Evolutionary conservation across 2,113 vertebrate species (phyloP).

Genomic region (Podarcis cretensis): DNA sequence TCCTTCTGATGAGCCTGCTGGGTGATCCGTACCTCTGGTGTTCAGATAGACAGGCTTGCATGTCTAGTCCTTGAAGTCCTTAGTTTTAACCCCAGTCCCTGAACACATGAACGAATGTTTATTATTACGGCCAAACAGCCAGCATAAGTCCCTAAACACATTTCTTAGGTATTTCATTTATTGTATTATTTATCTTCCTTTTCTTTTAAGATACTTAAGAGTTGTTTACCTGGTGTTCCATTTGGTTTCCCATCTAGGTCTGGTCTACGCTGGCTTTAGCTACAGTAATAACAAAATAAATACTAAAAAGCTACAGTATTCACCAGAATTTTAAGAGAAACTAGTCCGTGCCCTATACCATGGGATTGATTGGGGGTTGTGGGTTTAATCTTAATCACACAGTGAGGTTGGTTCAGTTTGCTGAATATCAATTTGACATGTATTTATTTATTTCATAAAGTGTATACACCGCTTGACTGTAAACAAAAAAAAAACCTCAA

Average conservation of each 20-base stretch:
- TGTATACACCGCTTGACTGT: too few species aligned
- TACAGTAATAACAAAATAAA: neutral
- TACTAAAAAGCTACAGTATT: neutral
- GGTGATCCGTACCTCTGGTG: neutral
- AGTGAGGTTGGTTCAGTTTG: neutral
- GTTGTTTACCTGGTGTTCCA: neutral
- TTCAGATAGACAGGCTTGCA: neutral
- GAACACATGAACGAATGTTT: too few species aligned
- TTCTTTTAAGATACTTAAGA: neutral
- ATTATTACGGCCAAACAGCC: too few species aligned
- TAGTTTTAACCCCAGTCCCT: neutral
- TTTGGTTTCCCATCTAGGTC: neutral
- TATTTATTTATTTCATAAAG: neutral
- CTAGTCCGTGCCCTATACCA: too few species aligned
- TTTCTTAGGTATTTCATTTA: neutral
- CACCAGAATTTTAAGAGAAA: neutral
- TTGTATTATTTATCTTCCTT: neutral
- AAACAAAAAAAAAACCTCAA: too few species aligned
- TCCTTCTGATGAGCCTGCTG: neutral
- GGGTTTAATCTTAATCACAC: neutral
- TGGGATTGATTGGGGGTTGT: neutral
- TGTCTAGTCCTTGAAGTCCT: neutral
- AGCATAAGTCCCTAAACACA: too few species aligned
- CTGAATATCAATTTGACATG: neutral
- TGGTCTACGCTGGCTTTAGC: neutral